Percentiles rank a stretch among this genome's conserved stretches.
These are phyloP conservation scores for Silurus asotus DNA, from an alignment of 2,113 vertebrate genomes.

Conservation along the genomic window DNA sequence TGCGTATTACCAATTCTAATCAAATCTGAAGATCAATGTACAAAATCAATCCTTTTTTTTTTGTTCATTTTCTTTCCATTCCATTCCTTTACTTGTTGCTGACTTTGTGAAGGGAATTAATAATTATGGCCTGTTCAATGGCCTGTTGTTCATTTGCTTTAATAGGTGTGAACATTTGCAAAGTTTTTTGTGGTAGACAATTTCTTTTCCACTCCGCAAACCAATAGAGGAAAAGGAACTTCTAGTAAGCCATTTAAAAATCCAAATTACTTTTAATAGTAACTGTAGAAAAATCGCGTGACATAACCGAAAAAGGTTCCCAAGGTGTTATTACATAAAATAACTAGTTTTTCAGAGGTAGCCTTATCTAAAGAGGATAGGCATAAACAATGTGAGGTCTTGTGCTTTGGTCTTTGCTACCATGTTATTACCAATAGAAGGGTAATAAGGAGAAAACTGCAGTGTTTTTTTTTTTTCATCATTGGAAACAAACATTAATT, in stretches of 20 bases:
- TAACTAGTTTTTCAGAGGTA: slow-evolving; percentile 32
- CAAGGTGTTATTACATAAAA: slow-evolving; percentile 48
- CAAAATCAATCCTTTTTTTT: not conserved
- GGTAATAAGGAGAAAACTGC: slow-evolving; percentile 41
- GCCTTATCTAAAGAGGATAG: slow-evolving; percentile 47
- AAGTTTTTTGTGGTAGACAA: not conserved
- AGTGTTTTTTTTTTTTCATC: slow-evolving; percentile 9
- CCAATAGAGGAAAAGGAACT: slow-evolving; percentile 37
- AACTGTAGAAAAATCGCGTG: slow-evolving; percentile 33
- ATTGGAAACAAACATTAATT: slow-evolving; percentile 55
- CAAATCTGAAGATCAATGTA: slow-evolving; percentile 21
- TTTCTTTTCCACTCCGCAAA: slow-evolving; percentile 34
- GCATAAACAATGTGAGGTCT: slow-evolving; percentile 43
- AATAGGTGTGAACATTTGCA: slow-evolving; percentile 19
- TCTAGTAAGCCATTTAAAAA: slow-evolving; percentile 46
- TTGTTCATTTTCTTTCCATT: too few relatives aligned
- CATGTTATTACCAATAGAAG: slow-evolving; percentile 43
- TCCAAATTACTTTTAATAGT: slow-evolving; percentile 38
- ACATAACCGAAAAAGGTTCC: slow-evolving; percentile 29
- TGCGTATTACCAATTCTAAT: too few relatives aligned
- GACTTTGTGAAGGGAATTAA: not conserved
- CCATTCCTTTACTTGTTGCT: not conserved
- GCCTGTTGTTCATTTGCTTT: slow-evolving; percentile 26
- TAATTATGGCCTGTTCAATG: not conserved
- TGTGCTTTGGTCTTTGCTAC: slow-evolving; percentile 46